Evolutionary conservation across 1,140 invertebrate species (phyloP), one percentile per base, ranked within the genome.

Genomic region (Magallana angulata): DNA sequence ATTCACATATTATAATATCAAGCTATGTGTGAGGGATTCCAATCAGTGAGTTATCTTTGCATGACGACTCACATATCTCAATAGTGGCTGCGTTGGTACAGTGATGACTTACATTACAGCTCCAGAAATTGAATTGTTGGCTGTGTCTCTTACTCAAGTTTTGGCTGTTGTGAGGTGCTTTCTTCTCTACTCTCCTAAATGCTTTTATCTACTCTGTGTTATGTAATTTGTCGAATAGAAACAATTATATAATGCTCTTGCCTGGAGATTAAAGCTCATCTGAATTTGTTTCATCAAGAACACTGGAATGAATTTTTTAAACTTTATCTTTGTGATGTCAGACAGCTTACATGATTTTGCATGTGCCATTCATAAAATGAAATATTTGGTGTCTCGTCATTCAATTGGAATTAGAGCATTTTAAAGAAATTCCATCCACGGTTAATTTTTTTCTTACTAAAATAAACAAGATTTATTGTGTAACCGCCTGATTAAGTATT

Each of bases 201-300:
- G 18, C 60, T 76, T 76, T 76, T 36, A 76, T 76, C 24, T 76
- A 12, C 36, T 30, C 18, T 76, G 24, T 36, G 68, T 76, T 76
- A 76, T 76, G 68, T 76, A 76, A 76, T 76, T 30, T 30, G 24
- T 48, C 36, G 36, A 48, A 48, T 48, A 48, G 36, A 48, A 48
- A 48, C 36, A 48, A 48, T 48, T 48, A 48, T 48, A 48, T 48
- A 48, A 48, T 48, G 36, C 36, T 48, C 36, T 5, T 48, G 36
- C 36, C 36, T 48, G 1, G 36, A 48, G 36, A 48, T 48, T 48
- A 48, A 48, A 48, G 36, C 36, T 48, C 36, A 48, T 48, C 36
- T 48, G 36, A 48, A 48, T 48, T 48, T 48, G 36, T 48, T 48
- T 48, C 36, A 48, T 48, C 36, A 2, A 48, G 36, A 48, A 48